Conservation (phyloP, 1,140 invertebrate species). For the Drosophila triauraria region DNA sequence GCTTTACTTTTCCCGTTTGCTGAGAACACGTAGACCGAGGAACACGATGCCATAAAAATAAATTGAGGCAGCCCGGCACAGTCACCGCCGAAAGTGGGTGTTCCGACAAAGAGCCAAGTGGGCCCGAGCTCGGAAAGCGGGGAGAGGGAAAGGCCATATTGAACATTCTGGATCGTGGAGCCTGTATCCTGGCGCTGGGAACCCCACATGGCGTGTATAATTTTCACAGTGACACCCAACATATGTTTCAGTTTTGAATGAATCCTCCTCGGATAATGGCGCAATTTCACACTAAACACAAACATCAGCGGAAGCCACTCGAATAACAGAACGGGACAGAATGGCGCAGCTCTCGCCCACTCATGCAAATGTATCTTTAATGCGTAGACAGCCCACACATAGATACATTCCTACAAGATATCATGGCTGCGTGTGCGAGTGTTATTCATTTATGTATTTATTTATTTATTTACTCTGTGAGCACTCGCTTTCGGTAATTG, state of each 20-base stretch:
- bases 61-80: conserved; percentile 57
- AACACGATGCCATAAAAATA: conserved; percentile 77
- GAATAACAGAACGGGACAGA: conserved; percentile 1
- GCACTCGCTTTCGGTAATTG: conserved; percentile 56
- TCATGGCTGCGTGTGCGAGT: conserved; percentile 16
- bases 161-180: conserved; percentile 9
- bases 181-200: not conserved
- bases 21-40: conserved; percentile 57
- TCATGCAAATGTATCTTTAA: conserved; percentile 68
- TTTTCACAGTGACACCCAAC: conserved; percentile 74
- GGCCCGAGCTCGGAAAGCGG: conserved; percentile 5
- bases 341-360: conserved; percentile 22
- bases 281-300: conserved; percentile 73
- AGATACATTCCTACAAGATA: conserved; percentile 47
- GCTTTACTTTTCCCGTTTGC: conserved; percentile 30
- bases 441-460: conserved; percentile 35
- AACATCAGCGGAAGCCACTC: conserved; percentile 52
- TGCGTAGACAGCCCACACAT: conserved; percentile 35
- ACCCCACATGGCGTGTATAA: conserved; percentile 35
- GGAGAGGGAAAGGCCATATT: conserved; percentile 15
- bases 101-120: conserved; percentile 40
- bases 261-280: conserved; percentile 69
- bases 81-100: conserved; percentile 36
- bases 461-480: conserved; percentile 54
- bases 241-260: conserved; percentile 77